Evolutionary conservation across 1,140 invertebrate genomes (phyloP), one percentile per base, ranked within the genome.

Genomic region (Caenorhabditis brenneri): DNA sequence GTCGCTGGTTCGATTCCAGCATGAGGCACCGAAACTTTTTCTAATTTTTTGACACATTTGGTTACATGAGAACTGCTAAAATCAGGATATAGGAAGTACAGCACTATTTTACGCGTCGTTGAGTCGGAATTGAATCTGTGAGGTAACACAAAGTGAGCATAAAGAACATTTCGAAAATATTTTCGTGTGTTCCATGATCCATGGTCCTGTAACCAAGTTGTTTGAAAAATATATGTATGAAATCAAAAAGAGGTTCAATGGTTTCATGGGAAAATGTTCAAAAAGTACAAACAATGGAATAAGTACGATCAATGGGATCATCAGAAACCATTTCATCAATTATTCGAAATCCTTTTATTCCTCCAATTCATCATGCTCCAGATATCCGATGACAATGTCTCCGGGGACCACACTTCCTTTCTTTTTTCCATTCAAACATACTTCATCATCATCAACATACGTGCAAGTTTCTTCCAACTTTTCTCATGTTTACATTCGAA

Each of bases 1-100:
- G 86, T 87, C 86, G 86, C 86, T 87, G 86, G 86, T 87, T 87
- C 86, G 86, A 87, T 85, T 87, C 86, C 86, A 87, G 86, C 84
- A 87, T 87, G 84, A 87, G 86, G 86, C 86, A 87, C 33, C n/a
- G 31, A 83, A 27, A 24, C 15, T 83, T 83, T 83, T 74, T 39
- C 19, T 15, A 2, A 9, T 15, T 74, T 74, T 55, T 55, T 27
- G 1, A n/a, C 15, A n/a, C 6, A 51, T 24, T 24, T 55, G 2
- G 19, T 55, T 19, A 10, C 24, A n/a, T 15, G 24, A n/a, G n/a
- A n/a, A n/a, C n/a, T 29, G 22, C 24, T 55, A 10, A 24, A 12
- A 55, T 51, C 49, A n/a, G 49, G 49, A 51, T 51, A 29, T 24
- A 29, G 53, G 53, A 55, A 55, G 53, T 55, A 29, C 53, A 55